Conservation (phyloP, 2,888 invertebrate species). For the Sepiola atlantica region DNA sequence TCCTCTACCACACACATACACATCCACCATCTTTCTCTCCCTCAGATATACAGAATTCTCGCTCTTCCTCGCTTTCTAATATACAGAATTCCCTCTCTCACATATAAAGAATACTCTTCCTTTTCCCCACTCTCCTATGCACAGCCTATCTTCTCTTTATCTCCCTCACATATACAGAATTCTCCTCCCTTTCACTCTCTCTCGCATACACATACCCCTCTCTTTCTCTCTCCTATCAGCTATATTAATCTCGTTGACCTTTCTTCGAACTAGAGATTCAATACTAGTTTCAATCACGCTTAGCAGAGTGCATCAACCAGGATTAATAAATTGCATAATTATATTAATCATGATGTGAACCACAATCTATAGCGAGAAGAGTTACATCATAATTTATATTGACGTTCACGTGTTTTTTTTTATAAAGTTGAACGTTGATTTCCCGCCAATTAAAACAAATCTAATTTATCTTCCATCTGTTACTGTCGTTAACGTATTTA, state of each 20-base stretch:
- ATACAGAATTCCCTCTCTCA: too few species aligned
- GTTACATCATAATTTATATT: background rate
- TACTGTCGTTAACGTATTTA: background rate
- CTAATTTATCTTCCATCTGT: background rate
- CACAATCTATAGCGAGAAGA: background rate
- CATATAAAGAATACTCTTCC: too few species aligned
- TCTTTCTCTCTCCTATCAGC: background rate
- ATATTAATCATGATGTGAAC: background rate
- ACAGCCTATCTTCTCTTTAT: too few species aligned
- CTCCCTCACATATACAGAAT: too few species aligned
- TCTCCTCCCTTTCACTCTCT: background rate
- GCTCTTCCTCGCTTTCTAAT: too few species aligned
- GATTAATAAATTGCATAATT: background rate
- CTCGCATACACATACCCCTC: too few species aligned
- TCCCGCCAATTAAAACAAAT: background rate
- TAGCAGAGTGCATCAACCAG: background rate
- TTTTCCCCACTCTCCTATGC: too few species aligned
- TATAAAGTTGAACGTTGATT: background rate
- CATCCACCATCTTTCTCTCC: too few species aligned
- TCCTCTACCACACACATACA: too few species aligned
- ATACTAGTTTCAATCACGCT: background rate
- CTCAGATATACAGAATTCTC: too few species aligned
- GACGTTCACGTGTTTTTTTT: background rate
- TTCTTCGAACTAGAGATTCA: background rate
- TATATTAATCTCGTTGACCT: background rate